Evolutionary conservation across 1,140 invertebrate genomes (phyloP).

Genomic region (Solenopsis fugax): DNA sequence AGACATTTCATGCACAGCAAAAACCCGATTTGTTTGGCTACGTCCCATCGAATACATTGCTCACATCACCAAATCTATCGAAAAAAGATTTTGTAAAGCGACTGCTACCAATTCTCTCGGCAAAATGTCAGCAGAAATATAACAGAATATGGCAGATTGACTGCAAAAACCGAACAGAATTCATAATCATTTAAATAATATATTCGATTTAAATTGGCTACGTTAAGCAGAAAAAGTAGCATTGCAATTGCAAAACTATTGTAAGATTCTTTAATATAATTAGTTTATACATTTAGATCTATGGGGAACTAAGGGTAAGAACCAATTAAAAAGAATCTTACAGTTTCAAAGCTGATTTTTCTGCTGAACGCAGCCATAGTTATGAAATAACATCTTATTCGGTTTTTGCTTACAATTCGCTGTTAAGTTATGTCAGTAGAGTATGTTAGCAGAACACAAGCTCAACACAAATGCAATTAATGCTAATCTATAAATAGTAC

Average conservation of each 20-base stretch:
- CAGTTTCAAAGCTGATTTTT: no score
- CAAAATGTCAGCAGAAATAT: background rate
- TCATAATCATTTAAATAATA: background rate
- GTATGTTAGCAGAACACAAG: background rate
- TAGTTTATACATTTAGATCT: no score
- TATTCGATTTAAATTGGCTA: background rate
- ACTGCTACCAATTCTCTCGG: background rate
- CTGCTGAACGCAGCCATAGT: no score
- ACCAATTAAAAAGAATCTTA: no score
- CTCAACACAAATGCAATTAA: background rate
- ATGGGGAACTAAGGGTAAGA: no score
- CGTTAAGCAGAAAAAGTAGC: no score
- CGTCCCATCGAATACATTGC: background rate
- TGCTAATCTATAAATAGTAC: background rate
- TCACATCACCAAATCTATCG: background rate
- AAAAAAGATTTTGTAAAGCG: background rate
- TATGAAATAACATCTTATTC: background rate
- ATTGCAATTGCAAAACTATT: no score
- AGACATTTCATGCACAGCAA: slow-evolving; percentile 27
- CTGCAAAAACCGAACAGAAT: background rate
- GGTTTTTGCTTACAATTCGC: background rate
- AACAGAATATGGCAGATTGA: background rate
- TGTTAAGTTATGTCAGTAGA: background rate
- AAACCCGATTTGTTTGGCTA: slow-evolving; percentile 26
- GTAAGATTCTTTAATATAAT: no score